Conservation (phyloP, 2,113 vertebrate species). For the Myiozetetes cayanensis region DNA sequence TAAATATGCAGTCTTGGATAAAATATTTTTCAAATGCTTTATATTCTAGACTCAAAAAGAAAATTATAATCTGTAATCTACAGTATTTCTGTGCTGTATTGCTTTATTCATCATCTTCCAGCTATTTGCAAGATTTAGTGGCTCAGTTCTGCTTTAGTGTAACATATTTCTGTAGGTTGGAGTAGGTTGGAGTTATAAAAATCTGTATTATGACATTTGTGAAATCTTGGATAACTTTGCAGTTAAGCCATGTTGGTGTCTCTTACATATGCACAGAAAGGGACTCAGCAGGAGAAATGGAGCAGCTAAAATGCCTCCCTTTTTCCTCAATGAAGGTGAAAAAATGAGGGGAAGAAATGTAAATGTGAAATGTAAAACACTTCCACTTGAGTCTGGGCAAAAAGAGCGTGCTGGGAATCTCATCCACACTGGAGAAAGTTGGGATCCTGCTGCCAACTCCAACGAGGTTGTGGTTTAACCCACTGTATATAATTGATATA, state of each 20-base stretch:
- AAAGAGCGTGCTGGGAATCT: neutral
- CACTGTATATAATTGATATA: neutral
- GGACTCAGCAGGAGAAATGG: neutral
- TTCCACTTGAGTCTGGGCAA: neutral
- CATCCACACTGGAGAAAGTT: neutral
- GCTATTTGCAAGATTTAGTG: conserved; percentile 30
- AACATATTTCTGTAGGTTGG: conserved; percentile 69
- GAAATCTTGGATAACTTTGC: conserved; percentile 56
- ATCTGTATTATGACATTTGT: conserved; percentile 62
- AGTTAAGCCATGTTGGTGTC: conserved; percentile 16
- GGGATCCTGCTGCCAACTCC: neutral
- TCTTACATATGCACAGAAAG: conserved; percentile 4
- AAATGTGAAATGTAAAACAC: neutral
- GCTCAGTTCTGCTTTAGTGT: conserved; percentile 25
- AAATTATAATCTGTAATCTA: neutral
- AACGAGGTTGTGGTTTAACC: neutral
- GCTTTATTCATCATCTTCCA: conserved; percentile 41
- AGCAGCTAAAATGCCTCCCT: conserved; percentile 4
- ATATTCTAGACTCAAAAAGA: neutral
- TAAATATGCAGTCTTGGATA: neutral
- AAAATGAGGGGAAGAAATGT: conserved; percentile 1
- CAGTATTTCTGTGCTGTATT: conserved; percentile 11
- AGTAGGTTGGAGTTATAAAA: conserved; percentile 69
- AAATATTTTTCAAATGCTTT: neutral
- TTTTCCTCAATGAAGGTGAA: conserved; percentile 31